phyloP scores from a whole-genome alignment of 2,888 invertebrate species.

The Harpalus rufipes region DNA sequence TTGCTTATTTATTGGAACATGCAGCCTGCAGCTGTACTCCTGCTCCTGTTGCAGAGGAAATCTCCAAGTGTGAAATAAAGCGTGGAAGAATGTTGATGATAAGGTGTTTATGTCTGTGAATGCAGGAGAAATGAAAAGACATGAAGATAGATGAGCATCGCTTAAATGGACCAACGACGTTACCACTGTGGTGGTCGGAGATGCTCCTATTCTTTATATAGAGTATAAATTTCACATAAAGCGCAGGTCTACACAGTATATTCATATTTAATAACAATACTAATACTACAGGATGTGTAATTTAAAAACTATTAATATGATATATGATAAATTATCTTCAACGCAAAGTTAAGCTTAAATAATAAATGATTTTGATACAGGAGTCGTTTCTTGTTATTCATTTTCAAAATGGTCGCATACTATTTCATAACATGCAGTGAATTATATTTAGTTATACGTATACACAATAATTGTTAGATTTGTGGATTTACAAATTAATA shows the following conservation, averaged over 20 bases:
- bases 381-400: no score
- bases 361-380: background rate
- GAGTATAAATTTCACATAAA: background rate
- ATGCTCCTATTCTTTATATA: background rate
- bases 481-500: no score
- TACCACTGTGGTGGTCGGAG: conserved; percentile 24
- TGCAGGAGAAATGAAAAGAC: conserved; percentile 48
- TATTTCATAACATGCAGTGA: no score
- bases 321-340: background rate
- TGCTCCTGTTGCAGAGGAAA: conserved; percentile 10
- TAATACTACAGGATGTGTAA: background rate
- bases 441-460: no score
- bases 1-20: conserved; percentile 10
- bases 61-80: conserved; percentile 48
- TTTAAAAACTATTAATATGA: conserved; percentile 1
- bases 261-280: background rate
- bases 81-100: conserved; percentile 61
- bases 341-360: background rate
- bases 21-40: background rate
- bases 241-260: background rate
- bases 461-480: no score
- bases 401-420: no score
- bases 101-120: conserved; percentile 53
- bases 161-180: conserved; percentile 1
- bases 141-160: conserved; percentile 47